A percentile compares a stretch with the other conserved stretches of the same genome.
phyloP scores from a whole-genome alignment of 2,113 vertebrate species.

The Coryphaenoides rupestris region DNA sequence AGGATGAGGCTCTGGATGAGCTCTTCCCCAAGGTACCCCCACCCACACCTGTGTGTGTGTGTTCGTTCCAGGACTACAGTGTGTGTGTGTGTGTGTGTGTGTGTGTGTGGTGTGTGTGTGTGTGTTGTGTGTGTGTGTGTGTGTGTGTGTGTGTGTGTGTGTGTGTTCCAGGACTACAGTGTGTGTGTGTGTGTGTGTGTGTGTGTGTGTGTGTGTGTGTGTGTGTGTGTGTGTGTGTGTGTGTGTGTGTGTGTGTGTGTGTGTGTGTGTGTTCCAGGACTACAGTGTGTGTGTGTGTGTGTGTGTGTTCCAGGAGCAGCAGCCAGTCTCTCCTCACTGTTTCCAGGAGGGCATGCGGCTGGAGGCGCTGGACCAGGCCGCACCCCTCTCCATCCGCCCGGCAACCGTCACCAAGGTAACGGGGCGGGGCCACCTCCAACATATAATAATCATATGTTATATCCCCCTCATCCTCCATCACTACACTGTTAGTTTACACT shows the following conservation, averaged over 20 bases:
- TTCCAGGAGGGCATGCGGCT: conserved; percentile 94
- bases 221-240: conserved; percentile 2
- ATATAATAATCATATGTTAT: too few species aligned
- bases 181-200: conserved; percentile 10
- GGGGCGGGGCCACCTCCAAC: too few species aligned
- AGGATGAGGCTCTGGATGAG: conserved; percentile 82
- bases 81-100: conserved; percentile 6
- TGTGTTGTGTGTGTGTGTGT: conserved; percentile 5
- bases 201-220: neutral
- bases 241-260: conserved; percentile 2
- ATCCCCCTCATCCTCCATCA: too few species aligned
- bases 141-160: conserved; percentile 1
- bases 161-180: neutral
- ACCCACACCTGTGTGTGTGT: neutral
- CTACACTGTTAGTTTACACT: too few species aligned
- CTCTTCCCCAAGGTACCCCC: conserved; percentile 85
- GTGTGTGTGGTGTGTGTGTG: conserved; percentile 2
- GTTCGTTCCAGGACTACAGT: too few species aligned
- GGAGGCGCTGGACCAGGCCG: conserved; percentile 86
- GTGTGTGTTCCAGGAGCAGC: conserved; percentile 83
- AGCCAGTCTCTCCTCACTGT: conserved; percentile 77
- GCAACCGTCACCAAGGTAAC: conserved; percentile 92
- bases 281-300: conserved; percentile 8
- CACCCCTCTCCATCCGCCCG: conserved; percentile 90
- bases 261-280: neutral